phyloP scores from a whole-genome alignment of 2,888 invertebrate genomes.

The Heteromurus nitidus region DNA sequence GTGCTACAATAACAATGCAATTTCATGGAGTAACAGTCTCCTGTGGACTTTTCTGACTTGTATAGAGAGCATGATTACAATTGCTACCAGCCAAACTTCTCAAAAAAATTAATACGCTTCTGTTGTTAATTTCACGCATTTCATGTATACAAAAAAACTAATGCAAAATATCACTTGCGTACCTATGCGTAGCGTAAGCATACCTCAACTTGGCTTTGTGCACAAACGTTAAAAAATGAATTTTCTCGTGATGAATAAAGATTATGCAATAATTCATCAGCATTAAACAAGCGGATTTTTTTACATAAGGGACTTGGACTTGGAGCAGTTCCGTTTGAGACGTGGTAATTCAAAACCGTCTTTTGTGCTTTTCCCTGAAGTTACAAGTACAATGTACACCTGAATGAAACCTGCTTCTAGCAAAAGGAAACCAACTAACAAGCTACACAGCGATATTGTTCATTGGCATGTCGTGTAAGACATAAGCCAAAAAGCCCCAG shows the following conservation, averaged over 20 bases:
- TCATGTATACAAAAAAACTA: neutral
- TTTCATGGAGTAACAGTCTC: constrained; percentile 20
- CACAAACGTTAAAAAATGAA: neutral
- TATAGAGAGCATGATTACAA: neutral
- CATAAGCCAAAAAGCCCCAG: constrained; percentile 1
- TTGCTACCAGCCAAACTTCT: neutral
- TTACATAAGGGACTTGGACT: neutral
- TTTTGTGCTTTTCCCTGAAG: neutral
- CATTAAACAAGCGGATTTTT: constrained; percentile 8
- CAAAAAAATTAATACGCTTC: neutral
- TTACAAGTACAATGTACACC: neutral
- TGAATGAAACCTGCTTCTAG: neutral
- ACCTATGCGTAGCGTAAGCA: neutral
- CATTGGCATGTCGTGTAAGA: neutral
- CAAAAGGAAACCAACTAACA: neutral
- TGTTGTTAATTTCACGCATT: no score
- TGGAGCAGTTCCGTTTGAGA: neutral
- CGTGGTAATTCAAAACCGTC: constrained; percentile 1
- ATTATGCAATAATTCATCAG: constrained; percentile 21
- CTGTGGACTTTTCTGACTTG: constrained; percentile 11
- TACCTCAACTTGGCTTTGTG: neutral
- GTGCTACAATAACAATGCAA: constrained; percentile 31
- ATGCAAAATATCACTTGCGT: neutral
- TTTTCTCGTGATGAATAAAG: neutral
- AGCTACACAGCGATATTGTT: no score